Evolutionary conservation across 2,888 invertebrate species (phyloP).

Genomic region (Polyommatus icarus): DNA sequence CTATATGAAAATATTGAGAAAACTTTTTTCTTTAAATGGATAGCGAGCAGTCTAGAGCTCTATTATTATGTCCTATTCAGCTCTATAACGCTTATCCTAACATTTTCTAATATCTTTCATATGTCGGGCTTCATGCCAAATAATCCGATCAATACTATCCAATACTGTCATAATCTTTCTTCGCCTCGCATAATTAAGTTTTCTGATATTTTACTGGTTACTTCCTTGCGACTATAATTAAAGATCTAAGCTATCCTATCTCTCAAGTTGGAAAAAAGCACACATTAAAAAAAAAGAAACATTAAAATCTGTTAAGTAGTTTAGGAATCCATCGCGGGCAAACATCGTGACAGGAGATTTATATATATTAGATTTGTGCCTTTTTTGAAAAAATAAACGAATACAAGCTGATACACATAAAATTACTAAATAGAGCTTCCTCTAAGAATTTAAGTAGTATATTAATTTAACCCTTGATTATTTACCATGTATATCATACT

Average conservation of each 20-base stretch:
- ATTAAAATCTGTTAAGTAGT: too few species aligned
- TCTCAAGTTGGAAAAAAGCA: too few species aligned
- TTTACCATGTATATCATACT: not conserved
- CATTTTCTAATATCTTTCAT: slow-evolving; percentile 26
- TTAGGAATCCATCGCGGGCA: too few species aligned
- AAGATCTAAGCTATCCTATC: too few species aligned
- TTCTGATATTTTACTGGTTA: too few species aligned
- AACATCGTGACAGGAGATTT: too few species aligned
- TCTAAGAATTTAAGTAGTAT: not conserved
- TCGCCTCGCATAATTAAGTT: slow-evolving; percentile 16
- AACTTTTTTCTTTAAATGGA: not conserved
- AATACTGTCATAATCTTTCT: not conserved
- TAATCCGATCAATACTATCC: slow-evolving; percentile 22
- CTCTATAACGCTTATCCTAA: slow-evolving; percentile 22
- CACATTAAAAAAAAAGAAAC: too few species aligned
- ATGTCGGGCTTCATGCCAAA: slow-evolving; percentile 17
- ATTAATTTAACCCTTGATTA: too few species aligned
- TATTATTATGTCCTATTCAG: slow-evolving; percentile 17
- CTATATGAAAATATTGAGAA: not conserved
- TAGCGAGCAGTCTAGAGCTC: not conserved
- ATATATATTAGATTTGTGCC: too few species aligned
- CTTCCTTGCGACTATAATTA: too few species aligned
- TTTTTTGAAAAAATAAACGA: not conserved
- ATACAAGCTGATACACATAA: not conserved
- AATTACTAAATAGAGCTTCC: not conserved